Percentiles rank a stretch among this genome's conserved stretches.
Evolutionary conservation across 1,140 invertebrate genomes (phyloP).

Genomic region (Pseudoatta argentina): DNA sequence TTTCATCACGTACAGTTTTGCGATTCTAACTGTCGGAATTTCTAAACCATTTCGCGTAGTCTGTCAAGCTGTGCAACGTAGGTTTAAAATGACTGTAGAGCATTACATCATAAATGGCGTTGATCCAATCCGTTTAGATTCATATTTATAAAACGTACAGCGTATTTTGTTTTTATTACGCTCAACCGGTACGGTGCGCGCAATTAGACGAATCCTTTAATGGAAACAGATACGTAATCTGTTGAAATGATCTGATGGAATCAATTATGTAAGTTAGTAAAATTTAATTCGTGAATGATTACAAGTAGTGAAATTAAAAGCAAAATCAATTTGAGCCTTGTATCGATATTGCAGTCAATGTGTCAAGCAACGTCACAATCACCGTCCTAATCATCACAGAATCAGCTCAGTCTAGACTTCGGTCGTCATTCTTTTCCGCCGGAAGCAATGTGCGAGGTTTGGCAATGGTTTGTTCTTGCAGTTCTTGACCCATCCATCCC

Average conservation of each 20-base stretch:
- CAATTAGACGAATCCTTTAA: not conserved
- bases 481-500: conserved; percentile 89
- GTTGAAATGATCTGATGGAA: not conserved
- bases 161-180: conserved; percentile 3
- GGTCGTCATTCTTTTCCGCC: conserved; percentile 9
- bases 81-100: conserved; percentile 7
- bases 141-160: conserved; percentile 45
- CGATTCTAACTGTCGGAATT: conserved; percentile 72
- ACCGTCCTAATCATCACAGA: not conserved
- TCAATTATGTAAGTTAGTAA: not conserved
- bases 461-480: conserved; percentile 90
- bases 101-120: conserved; percentile 67
- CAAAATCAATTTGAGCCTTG: not conserved
- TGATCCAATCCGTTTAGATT: conserved; percentile 57
- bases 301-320: not conserved
- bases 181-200: not conserved
- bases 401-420: not conserved
- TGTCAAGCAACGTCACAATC: not conserved
- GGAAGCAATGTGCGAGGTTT: conserved; percentile 85
- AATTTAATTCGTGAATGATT: not conserved
- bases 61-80: conserved; percentile 56
- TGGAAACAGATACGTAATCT: not conserved
- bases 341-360: not conserved
- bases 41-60: conserved; percentile 65
- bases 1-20: conserved; percentile 69